phyloP scores from a whole-genome alignment of 1,140 invertebrate species.

The Pogonomyrmex californicus region DNA sequence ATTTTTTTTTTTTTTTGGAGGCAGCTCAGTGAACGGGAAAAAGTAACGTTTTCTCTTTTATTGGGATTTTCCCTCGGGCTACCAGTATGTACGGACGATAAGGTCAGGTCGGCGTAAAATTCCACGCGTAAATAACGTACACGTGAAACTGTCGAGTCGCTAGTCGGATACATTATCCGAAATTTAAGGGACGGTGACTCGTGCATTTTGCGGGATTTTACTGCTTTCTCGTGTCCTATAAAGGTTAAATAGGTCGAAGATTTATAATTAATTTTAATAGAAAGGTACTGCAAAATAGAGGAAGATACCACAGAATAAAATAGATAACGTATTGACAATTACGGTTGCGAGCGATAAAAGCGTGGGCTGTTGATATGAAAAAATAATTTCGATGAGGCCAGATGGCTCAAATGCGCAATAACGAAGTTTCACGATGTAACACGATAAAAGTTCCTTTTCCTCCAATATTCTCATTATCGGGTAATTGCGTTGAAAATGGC shows the following conservation, averaged over 20 bases:
- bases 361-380: background rate
- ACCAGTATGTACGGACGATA: background rate
- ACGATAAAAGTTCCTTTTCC: slow-evolving; percentile 46
- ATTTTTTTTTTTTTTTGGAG: background rate
- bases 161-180: background rate
- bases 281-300: background rate
- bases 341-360: background rate
- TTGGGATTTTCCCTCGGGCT: background rate
- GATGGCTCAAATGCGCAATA: slow-evolving; percentile 49
- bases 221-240: background rate
- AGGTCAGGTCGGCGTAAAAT: slow-evolving; percentile 26
- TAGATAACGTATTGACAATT: background rate
- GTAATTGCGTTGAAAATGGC: slow-evolving; percentile 45
- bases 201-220: background rate
- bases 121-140: slow-evolving; percentile 32
- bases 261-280: slow-evolving; percentile 27
- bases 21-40: slow-evolving; percentile 4
- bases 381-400: slow-evolving; percentile 39
- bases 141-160: slow-evolving; percentile 24
- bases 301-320: background rate
- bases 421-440: slow-evolving; percentile 47
- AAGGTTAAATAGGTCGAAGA: background rate
- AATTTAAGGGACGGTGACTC: slow-evolving; percentile 2
- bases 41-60: background rate
- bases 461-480: slow-evolving; percentile 55